phyloP scores from a whole-genome alignment of 2,113 vertebrate species.

The Kryptolebias marmoratus region DNA sequence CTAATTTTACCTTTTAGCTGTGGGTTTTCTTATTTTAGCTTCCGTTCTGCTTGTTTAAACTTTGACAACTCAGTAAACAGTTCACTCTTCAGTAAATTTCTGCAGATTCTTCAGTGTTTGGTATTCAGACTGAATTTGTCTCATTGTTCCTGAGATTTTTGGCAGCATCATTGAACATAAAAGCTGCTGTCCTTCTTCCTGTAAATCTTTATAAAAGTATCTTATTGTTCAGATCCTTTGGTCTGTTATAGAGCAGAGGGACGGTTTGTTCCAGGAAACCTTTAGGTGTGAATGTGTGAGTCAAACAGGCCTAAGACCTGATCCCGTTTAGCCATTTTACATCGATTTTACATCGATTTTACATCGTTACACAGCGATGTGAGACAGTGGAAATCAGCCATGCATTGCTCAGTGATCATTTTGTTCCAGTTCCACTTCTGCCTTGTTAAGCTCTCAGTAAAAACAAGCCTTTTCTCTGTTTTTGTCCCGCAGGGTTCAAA shows the following conservation, averaged over 20 bases:
- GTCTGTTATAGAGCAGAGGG: slow-evolving; percentile 14
- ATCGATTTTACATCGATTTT: too few relatives aligned
- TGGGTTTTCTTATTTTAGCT: too few relatives aligned
- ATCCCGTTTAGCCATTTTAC: background rate
- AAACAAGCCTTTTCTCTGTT: background rate
- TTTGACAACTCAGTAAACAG: too few relatives aligned
- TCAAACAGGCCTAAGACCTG: slow-evolving; percentile 27
- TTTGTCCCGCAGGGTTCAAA: slow-evolving; percentile 80
- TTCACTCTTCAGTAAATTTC: too few relatives aligned
- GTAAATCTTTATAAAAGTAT: too few relatives aligned
- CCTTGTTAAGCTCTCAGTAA: background rate
- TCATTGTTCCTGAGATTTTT: background rate
- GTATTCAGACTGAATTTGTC: too few relatives aligned
- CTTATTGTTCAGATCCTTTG: background rate
- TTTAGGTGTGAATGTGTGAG: slow-evolving; percentile 59
- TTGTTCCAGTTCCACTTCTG: background rate
- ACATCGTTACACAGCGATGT: too few relatives aligned
- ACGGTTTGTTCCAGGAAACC: slow-evolving; percentile 53
- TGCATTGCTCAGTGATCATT: too few relatives aligned
- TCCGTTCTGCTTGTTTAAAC: too few relatives aligned
- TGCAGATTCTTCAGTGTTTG: too few relatives aligned
- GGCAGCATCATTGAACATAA: background rate
- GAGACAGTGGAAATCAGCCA: too few relatives aligned
- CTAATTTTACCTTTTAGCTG: too few relatives aligned
- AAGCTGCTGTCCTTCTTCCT: background rate